Conservation (phyloP, 2,888 invertebrate genomes). For the Yponomeuta plumbellus region DNA sequence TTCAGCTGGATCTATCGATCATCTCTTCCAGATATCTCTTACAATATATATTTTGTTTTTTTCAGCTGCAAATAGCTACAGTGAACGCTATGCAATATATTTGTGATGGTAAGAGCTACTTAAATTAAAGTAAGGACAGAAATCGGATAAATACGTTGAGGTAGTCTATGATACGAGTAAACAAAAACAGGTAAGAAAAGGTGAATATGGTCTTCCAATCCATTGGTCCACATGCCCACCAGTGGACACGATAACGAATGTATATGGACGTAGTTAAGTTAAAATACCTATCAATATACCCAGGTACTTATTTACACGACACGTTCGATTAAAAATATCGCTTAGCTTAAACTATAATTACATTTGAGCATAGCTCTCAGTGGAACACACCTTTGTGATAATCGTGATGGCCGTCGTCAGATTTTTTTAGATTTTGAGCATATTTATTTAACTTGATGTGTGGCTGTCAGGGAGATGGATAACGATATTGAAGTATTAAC, state of each 20-base stretch:
- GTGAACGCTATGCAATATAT: neutral
- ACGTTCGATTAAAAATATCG: constrained; percentile 18
- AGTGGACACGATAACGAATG: constrained; percentile 8
- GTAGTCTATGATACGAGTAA: constrained; percentile 41
- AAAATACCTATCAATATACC: constrained; percentile 16
- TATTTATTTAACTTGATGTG: no score
- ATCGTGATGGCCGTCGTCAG: neutral
- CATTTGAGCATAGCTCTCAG: constrained; percentile 17
- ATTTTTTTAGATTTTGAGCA: neutral
- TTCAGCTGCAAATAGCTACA: neutral
- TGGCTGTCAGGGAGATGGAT: no score
- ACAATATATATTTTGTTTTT: neutral
- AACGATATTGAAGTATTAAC: no score
- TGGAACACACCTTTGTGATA: constrained; percentile 10
- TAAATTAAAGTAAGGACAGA: constrained; percentile 20
- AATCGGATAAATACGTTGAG: constrained; percentile 42
- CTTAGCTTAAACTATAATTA: constrained; percentile 14
- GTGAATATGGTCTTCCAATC: no score
- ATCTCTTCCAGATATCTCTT: neutral
- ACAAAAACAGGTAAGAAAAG: constrained; percentile 3
- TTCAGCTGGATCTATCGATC: neutral
- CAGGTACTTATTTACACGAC: constrained; percentile 27
- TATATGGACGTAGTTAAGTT: neutral
- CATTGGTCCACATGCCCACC: no score
- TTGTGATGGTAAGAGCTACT: constrained; percentile 26